A percentile compares a stretch with the other conserved stretches of the same genome.
These are phyloP conservation scores for Ormyrus labotus DNA, from an alignment of 2,888 invertebrate species.

Conservation along the genomic window DNA sequence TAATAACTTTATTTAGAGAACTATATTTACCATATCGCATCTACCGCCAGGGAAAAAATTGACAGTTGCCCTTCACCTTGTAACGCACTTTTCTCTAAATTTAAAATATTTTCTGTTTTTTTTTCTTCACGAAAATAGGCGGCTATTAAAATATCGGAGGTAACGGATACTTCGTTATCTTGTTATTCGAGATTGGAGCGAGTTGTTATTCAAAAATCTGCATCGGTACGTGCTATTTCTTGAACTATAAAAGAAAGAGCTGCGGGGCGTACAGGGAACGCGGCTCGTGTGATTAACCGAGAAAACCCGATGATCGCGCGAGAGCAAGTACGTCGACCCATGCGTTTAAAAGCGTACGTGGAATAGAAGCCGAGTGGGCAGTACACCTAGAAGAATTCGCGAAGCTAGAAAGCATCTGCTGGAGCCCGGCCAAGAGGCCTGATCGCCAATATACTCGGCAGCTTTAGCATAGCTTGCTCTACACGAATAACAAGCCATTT, in stretches of 20 bases:
- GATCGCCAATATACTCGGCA: conserved; percentile 60
- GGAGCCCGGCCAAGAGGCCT: conserved; percentile 62
- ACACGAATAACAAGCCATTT: conserved; percentile 45
- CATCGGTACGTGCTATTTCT: conserved; percentile 18
- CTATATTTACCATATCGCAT: no score
- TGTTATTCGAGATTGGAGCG: neutral
- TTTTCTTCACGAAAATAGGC: no score
- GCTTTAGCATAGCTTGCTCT: neutral
- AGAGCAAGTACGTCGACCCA: conserved; percentile 61
- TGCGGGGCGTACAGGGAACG: conserved; percentile 12
- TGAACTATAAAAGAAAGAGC: conserved; percentile 11
- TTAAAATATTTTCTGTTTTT: no score
- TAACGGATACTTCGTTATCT: neutral
- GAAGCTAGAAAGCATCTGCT: conserved; percentile 62
- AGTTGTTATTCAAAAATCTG: neutral
- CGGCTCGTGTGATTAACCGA: conserved; percentile 64
- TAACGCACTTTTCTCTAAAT: no score
- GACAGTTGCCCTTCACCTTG: no score
- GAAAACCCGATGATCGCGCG: conserved; percentile 64
- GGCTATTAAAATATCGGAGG: no score
- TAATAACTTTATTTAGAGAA: no score
- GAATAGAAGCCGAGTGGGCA: conserved; percentile 47
- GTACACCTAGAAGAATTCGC: conserved; percentile 62
- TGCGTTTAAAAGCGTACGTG: conserved; percentile 53
- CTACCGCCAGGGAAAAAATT: no score